Conservation (phyloP, 1,140 invertebrate species). For the Geopemphigus sp. region DNA sequence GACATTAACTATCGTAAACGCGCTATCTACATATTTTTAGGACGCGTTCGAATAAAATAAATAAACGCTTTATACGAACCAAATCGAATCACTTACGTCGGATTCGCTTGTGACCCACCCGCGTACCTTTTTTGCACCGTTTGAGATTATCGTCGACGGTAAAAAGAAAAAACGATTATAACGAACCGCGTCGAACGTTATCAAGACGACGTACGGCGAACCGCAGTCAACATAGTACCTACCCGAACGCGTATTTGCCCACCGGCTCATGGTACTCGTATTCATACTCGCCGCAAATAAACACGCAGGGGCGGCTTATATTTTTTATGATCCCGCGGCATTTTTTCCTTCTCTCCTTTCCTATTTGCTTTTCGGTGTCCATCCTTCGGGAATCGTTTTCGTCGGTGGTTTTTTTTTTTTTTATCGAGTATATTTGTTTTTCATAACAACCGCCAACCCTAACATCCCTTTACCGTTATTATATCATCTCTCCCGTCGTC, state of each 20-base stretch:
- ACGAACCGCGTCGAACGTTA: no score
- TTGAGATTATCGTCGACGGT: no score
- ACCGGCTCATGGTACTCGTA: slow-evolving; percentile 3
- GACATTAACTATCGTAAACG: no score
- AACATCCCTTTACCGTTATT: background rate
- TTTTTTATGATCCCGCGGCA: background rate
- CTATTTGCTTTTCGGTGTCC: slow-evolving; percentile 22
- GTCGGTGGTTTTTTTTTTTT: slow-evolving; percentile 16
- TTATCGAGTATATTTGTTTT: slow-evolving; percentile 34
- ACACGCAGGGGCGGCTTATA: slow-evolving; percentile 8
- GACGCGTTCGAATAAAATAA: no score
- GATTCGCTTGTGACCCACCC: no score
- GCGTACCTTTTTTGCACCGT: no score
- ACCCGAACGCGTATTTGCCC: background rate
- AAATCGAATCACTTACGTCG: no score
- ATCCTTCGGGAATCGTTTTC: slow-evolving; percentile 27
- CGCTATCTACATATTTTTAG: no score
- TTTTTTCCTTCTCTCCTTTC: background rate
- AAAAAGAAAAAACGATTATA: no score
- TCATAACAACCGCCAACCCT: slow-evolving; percentile 20
- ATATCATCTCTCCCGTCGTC: background rate
- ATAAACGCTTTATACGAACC: no score
- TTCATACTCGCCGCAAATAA: slow-evolving; percentile 31
- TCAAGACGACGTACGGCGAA: background rate
- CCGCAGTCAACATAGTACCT: background rate